phyloP scores from a whole-genome alignment of 92 coral and sea anemone genomes.

The Scolanthus callimorphus region DNA sequence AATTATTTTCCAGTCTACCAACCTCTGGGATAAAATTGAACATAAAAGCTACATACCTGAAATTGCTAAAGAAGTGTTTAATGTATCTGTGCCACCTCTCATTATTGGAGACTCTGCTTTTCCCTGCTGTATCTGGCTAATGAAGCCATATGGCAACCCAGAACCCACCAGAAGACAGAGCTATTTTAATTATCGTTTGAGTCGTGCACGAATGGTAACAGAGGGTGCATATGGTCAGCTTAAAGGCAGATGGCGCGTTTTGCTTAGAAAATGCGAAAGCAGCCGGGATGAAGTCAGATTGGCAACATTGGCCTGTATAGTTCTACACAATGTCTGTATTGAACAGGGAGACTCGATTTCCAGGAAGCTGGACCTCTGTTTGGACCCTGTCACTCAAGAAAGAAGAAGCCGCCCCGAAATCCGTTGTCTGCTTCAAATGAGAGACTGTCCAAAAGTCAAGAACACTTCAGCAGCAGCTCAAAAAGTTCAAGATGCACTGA shows the following conservation, averaged over 20 bases:
- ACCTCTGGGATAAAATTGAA: no score
- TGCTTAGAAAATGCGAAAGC: constrained; percentile 23
- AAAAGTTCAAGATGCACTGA: constrained; percentile 14
- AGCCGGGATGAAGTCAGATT: constrained; percentile 9
- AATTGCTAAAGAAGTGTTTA: constrained; percentile 17
- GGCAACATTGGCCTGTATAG: constrained; percentile 34
- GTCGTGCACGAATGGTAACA: constrained; percentile 34
- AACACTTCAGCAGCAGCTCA: constrained; percentile 18
- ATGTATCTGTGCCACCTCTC: no score
- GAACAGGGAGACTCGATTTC: constrained; percentile 20
- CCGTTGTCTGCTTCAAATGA: constrained; percentile 25
- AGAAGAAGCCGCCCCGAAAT: constrained; percentile 16
- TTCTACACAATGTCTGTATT: constrained; percentile 38
- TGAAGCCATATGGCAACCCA: constrained; percentile 23
- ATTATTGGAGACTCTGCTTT: constrained; percentile 31
- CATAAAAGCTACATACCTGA: constrained; percentile 9
- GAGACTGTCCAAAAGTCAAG: constrained; percentile 16
- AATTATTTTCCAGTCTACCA: no score
- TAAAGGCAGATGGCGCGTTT: constrained; percentile 28
- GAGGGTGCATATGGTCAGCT: constrained; percentile 34
- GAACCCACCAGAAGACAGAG: constrained; percentile 13
- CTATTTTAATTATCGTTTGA: constrained; percentile 24
- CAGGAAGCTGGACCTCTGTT: constrained; percentile 17
- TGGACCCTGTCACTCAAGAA: constrained; percentile 17
- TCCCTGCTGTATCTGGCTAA: constrained; percentile 23